Conservation (phyloP, 2,113 vertebrate genomes). For the Zosterops japonicus region DNA sequence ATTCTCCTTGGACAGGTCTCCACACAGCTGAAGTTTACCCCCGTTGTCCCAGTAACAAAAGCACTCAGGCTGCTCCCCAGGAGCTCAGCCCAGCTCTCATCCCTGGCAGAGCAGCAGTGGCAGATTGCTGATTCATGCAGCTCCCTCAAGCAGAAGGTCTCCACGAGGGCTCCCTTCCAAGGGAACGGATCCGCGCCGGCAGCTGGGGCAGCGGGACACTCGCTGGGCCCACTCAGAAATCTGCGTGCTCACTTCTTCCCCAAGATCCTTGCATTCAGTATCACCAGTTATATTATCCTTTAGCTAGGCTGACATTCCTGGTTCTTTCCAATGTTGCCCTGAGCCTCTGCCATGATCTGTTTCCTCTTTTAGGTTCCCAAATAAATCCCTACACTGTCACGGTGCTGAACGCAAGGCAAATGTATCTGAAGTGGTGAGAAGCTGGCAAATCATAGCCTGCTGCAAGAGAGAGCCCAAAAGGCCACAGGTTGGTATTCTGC, state of each 20-base stretch:
- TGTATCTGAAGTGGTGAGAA: background rate
- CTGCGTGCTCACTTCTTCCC: fast-evolving
- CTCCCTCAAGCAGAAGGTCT: background rate
- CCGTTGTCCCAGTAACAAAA: conserved; percentile 14
- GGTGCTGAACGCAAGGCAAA: background rate
- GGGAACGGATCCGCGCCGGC: fast-evolving
- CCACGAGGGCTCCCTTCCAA: background rate
- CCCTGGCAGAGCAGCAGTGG: background rate
- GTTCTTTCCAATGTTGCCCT: background rate
- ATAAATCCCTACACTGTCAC: background rate
- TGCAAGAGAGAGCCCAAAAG: background rate
- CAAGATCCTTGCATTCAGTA: background rate
- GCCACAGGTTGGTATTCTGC: background rate
- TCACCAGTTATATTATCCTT: background rate
- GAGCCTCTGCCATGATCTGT: background rate
- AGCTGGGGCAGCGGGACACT: background rate
- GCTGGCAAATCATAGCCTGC: background rate
- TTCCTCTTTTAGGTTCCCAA: background rate
- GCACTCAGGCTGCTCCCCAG: background rate
- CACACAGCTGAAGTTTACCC: conserved; percentile 18
- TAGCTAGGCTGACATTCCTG: background rate
- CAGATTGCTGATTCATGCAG: background rate
- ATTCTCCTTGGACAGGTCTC: background rate
- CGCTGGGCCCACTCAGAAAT: background rate
- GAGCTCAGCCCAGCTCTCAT: background rate